A percentile compares a stretch with the other conserved stretches of the same genome.
Conservation (phyloP, 2,888 invertebrate genomes). For the Taenaris catops region DNA sequence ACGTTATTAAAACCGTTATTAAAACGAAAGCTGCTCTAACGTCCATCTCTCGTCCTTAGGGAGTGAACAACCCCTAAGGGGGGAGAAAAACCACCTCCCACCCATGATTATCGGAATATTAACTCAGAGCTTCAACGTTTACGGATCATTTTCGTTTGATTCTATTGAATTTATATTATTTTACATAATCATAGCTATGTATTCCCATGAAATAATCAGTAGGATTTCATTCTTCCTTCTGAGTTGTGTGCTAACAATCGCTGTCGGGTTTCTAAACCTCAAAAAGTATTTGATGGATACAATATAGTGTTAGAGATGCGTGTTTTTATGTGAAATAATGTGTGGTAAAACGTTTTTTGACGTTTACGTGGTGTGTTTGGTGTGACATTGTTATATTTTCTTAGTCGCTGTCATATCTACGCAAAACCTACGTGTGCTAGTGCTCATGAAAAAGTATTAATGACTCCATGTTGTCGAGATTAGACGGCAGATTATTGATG, state of each 20-base stretch:
- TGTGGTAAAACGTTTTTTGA: slow-evolving; percentile 9
- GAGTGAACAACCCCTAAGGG: slow-evolving; percentile 23
- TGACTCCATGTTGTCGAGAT: slow-evolving; percentile 26
- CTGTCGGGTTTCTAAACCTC: slow-evolving; percentile 7
- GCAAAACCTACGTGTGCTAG: slow-evolving; percentile 16
- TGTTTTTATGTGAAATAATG: slow-evolving; percentile 17
- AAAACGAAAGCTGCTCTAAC: slow-evolving; percentile 15
- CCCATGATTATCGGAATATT: slow-evolving; percentile 23
- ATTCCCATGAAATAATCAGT: slow-evolving; percentile 68
- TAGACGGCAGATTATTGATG: slow-evolving; percentile 28
- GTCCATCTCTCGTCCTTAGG: slow-evolving; percentile 15
- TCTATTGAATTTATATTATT: slow-evolving; percentile 41
- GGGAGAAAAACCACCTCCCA: slow-evolving; percentile 38
- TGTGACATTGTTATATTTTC: slow-evolving; percentile 6
- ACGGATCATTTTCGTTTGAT: slow-evolving; percentile 27
- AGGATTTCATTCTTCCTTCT: slow-evolving; percentile 34
- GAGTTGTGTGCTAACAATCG: slow-evolving; percentile 16
- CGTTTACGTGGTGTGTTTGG: slow-evolving; percentile 3
- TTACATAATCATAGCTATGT: slow-evolving; percentile 50
- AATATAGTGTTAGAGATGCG: slow-evolving; percentile 13
- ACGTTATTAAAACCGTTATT: too few species aligned
- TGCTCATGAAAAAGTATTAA: slow-evolving; percentile 22
- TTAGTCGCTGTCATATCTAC: slow-evolving; percentile 9
- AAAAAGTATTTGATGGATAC: slow-evolving; percentile 5
- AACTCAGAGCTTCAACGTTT: slow-evolving; percentile 14